Conservation (phyloP, 2,888 invertebrate species). For the Hydroisotoma schaefferi region DNA sequence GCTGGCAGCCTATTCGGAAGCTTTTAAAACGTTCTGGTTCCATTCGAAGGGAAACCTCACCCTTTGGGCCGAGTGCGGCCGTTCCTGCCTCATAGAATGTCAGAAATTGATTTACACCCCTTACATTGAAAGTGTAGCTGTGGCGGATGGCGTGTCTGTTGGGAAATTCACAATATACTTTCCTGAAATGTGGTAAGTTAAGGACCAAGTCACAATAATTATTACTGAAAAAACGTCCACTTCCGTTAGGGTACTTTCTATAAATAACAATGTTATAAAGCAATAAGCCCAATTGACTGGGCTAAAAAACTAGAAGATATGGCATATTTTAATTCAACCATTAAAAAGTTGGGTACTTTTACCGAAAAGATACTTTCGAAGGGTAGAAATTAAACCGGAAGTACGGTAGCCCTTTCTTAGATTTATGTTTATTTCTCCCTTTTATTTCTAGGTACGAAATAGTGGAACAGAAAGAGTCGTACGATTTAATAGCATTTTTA, state of each 20-base stretch:
- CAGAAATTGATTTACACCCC: constrained; percentile 33
- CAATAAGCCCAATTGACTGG: no score
- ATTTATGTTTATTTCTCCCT: constrained; percentile 7
- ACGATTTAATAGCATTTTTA: constrained; percentile 34
- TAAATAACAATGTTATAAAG: no score
- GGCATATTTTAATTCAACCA: no score
- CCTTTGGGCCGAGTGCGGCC: constrained; percentile 33
- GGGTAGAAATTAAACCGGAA: constrained; percentile 5
- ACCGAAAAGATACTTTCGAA: constrained; percentile 10
- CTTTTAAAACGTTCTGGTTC: no score
- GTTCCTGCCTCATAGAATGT: constrained; percentile 30
- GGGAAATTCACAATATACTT: constrained; percentile 35
- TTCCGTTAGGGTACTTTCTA: no score
- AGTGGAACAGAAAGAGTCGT: constrained; percentile 32
- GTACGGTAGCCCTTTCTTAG: not conserved
- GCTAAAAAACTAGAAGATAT: no score
- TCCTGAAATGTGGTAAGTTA: constrained; percentile 38
- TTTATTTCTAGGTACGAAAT: constrained; percentile 29
- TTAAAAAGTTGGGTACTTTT: constrained; percentile 3
- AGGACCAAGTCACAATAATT: no score
- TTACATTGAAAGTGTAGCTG: constrained; percentile 35
- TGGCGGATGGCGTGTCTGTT: constrained; percentile 19
- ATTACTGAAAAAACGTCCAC: no score
- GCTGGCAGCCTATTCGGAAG: no score
- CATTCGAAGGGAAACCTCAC: constrained; percentile 22